Evolutionary conservation across 2,113 vertebrate genomes (phyloP).

Genomic region (Glaucomys volans): DNA sequence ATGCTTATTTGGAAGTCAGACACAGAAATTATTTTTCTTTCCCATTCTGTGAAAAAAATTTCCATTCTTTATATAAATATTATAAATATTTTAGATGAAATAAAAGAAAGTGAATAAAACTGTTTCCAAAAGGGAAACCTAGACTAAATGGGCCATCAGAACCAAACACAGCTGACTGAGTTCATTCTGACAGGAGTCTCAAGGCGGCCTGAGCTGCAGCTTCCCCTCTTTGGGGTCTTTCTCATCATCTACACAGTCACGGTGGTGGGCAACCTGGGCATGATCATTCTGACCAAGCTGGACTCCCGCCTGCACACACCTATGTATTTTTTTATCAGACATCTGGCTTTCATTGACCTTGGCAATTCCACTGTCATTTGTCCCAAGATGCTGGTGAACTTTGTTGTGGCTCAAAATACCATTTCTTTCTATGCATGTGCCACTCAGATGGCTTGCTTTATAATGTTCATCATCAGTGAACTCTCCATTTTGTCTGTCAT

Average conservation of each 20-base stretch:
- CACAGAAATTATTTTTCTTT: not conserved
- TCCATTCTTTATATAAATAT: not conserved
- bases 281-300: constrained; percentile 65
- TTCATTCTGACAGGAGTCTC: constrained; percentile 80
- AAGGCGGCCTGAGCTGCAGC: constrained; percentile 34
- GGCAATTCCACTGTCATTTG: constrained; percentile 78
- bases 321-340: constrained; percentile 84
- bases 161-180: not conserved
- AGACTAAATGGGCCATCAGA: constrained; percentile 57
- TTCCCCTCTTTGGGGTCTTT: constrained; percentile 62
- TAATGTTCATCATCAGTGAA: constrained; percentile 67
- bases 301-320: constrained; percentile 70
- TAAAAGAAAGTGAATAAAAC: not conserved
- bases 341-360: constrained; percentile 80
- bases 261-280: constrained; percentile 68
- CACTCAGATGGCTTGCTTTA: constrained; percentile 74
- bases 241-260: constrained; percentile 62
- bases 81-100: not conserved
- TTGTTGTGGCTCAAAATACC: constrained; percentile 59
- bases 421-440: constrained; percentile 72
- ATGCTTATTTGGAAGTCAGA: not conserved
- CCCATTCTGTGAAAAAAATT: not conserved
- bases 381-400: constrained; percentile 78
- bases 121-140: not conserved
- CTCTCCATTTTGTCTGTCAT: constrained; percentile 73